These are phyloP conservation scores for Anhinga rufa DNA, from an alignment of 2,113 vertebrate genomes.

Conservation along the genomic window DNA sequence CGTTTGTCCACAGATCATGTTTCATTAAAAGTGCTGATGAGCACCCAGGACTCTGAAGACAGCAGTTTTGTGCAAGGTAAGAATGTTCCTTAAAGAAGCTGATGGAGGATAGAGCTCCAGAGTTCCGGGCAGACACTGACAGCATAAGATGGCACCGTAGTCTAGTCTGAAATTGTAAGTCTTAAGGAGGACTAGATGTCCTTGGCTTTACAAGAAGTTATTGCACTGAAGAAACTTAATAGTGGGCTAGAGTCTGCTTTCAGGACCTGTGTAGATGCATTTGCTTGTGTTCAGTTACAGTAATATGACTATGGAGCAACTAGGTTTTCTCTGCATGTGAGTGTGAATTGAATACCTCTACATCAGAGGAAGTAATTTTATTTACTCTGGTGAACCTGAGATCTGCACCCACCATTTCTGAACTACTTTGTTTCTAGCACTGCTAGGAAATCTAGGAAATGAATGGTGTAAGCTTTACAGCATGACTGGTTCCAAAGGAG, in stretches of 20 bases:
- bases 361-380: background rate
- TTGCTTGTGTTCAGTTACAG: background rate
- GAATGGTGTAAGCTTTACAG: background rate
- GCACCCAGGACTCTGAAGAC: background rate
- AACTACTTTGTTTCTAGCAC: background rate
- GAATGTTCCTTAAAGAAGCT: conserved; percentile 15
- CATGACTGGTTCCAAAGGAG: background rate
- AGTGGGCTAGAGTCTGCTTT: background rate
- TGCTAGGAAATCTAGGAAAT: background rate
- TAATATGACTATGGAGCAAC: background rate
- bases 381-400: background rate
- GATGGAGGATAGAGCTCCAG: background rate
- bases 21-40: conserved; percentile 19
- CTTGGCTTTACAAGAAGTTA: background rate
- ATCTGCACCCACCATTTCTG: background rate
- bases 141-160: background rate
- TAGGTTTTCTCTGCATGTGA: background rate
- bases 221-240: background rate
- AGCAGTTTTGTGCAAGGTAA: conserved; percentile 49
- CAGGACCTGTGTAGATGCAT: background rate
- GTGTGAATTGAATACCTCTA: background rate
- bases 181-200: background rate
- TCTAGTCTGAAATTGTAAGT: conserved; percentile 19
- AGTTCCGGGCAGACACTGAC: background rate
- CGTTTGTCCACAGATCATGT: background rate